Evolutionary conservation across 2,797 vertebrate genomes (phyloP).

Genomic region (Coranthus polyacanthus): DNA sequence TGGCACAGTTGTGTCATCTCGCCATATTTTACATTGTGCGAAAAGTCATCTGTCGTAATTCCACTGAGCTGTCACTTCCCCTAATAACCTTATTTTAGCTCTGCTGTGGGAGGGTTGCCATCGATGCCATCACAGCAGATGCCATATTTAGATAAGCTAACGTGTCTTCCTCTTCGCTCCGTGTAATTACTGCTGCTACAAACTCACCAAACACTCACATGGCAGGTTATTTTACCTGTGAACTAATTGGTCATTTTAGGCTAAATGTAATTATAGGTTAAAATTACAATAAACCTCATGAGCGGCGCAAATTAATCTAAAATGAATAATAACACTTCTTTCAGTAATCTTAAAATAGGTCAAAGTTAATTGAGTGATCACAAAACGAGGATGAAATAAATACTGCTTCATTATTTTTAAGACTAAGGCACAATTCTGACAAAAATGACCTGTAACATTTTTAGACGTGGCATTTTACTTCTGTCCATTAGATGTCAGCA

Average conservation of each 20-base stretch:
- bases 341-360: neutral
- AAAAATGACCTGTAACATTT: neutral
- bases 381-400: no score
- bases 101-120: neutral
- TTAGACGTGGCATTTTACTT: neutral
- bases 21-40: conserved; percentile 16
- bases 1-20: conserved; percentile 4
- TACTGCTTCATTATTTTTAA: no score
- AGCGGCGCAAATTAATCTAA: no score
- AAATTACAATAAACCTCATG: no score
- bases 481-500: conserved; percentile 64
- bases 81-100: neutral
- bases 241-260: neutral
- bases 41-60: conserved; percentile 25
- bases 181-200: conserved; percentile 15
- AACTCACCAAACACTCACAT: conserved; percentile 5
- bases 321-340: no score
- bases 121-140: conserved; percentile 10
- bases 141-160: conserved; percentile 23
- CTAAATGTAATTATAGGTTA: no score
- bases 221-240: conserved; percentile 11
- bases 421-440: no score
- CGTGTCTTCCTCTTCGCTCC: conserved; percentile 1
- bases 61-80: conserved; percentile 29
- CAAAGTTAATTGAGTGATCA: neutral